Percentiles rank a stretch among this genome's conserved stretches.
Evolutionary conservation across 2,113 vertebrate genomes (phyloP).

Genomic region (Leptocoma aspasia): DNA sequence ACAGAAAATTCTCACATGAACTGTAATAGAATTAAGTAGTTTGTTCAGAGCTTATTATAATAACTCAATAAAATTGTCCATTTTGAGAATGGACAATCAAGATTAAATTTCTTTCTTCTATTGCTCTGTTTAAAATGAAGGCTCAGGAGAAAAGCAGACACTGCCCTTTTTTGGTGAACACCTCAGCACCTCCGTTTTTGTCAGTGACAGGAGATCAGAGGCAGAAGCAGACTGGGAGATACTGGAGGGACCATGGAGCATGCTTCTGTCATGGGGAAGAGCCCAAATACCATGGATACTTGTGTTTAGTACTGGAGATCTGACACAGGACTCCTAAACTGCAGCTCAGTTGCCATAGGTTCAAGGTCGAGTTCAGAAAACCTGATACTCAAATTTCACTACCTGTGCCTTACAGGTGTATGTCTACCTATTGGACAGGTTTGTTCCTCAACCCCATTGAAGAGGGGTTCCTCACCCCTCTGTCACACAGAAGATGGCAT

Average conservation of each 20-base stretch:
- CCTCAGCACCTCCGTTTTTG: neutral
- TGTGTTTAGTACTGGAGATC: neutral
- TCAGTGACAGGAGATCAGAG: neutral
- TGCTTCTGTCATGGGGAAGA: neutral
- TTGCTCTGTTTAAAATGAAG: neutral
- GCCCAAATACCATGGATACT: neutral
- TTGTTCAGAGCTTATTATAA: neutral
- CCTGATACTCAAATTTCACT: neutral
- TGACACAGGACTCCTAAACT: neutral
- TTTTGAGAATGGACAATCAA: neutral
- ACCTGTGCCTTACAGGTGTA: neutral
- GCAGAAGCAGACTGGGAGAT: neutral
- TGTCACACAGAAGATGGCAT: neutral
- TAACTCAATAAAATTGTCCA: neutral
- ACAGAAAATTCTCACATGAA: neutral
- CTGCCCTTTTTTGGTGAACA: neutral
- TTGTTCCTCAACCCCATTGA: neutral
- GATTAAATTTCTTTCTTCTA: neutral
- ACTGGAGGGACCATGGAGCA: neutral
- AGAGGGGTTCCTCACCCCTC: too few relatives aligned
- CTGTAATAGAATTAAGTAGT: fast-evolving
- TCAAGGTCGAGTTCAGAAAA: neutral
- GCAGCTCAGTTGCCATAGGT: neutral
- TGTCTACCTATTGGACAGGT: neutral
- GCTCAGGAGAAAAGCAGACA: neutral